Evolutionary conservation across 2,888 invertebrate species (phyloP).

Genomic region (Fragum whitleyi): DNA sequence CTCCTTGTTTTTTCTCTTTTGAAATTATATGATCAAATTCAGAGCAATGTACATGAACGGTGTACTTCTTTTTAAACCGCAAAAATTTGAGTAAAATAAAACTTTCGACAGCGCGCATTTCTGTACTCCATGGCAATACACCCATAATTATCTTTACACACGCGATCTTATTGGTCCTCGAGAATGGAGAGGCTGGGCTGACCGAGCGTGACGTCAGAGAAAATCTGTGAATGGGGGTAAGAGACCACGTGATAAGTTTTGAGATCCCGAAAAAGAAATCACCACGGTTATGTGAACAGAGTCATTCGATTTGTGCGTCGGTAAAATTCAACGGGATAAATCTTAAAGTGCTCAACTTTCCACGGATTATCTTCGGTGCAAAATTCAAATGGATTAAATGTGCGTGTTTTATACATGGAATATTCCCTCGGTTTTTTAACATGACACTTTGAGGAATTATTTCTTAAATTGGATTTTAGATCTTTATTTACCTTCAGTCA

Average conservation of each 20-base stretch:
- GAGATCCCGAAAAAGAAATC: constrained; percentile 27
- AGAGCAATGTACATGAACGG: not conserved
- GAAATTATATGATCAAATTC: not conserved
- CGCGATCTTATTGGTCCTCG: constrained; percentile 16
- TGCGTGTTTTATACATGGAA: not conserved
- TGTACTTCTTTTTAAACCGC: not conserved
- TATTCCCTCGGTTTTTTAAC: not conserved
- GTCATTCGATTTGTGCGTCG: constrained; percentile 1
- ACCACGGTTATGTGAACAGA: constrained; percentile 10
- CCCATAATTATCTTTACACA: constrained; percentile 5
- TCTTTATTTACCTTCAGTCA: not conserved
- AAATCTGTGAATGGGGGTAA: constrained; percentile 26
- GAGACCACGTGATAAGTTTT: constrained; percentile 24
- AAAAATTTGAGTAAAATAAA: not conserved
- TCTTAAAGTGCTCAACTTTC: not conserved
- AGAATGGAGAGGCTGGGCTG: constrained; percentile 6
- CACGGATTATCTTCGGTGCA: constrained; percentile 9
- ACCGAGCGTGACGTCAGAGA: constrained; percentile 4
- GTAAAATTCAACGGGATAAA: not conserved
- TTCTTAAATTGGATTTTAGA: not conserved
- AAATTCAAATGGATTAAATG: constrained; percentile 18
- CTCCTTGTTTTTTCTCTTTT: not conserved
- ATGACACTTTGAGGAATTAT: not conserved
- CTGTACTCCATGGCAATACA: constrained; percentile 13
- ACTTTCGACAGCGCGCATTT: constrained; percentile 11